phyloP scores from a whole-genome alignment of 2,888 invertebrate genomes.

The Cerceris ruficornis region DNA sequence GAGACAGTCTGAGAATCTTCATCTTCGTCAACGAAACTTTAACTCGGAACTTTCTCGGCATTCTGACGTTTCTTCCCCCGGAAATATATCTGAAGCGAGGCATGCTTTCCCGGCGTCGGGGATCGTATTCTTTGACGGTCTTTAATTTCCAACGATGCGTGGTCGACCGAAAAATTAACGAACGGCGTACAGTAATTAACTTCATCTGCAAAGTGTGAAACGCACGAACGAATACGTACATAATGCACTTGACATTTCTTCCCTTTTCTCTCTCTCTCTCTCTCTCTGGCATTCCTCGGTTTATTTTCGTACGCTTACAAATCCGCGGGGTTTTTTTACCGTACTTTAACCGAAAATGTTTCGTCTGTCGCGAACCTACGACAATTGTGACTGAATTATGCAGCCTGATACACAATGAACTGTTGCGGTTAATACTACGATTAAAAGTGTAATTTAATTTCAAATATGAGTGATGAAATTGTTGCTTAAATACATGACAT shows the following conservation, averaged over 20 bases:
- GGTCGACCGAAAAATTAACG: slow-evolving; percentile 43
- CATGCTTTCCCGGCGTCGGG: slow-evolving; percentile 7
- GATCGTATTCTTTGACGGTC: slow-evolving; percentile 40
- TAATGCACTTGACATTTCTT: background rate
- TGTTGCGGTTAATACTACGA: too few relatives aligned
- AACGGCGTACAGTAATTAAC: slow-evolving; percentile 37
- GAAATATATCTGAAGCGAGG: slow-evolving; percentile 42
- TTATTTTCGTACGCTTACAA: too few relatives aligned
- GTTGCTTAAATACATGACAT: too few relatives aligned
- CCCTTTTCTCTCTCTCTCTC: too few relatives aligned
- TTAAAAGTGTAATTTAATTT: too few relatives aligned
- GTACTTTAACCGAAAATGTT: too few relatives aligned
- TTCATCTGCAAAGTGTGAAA: slow-evolving; percentile 16
- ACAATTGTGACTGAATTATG: too few relatives aligned
- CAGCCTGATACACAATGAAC: too few relatives aligned
- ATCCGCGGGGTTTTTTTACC: too few relatives aligned
- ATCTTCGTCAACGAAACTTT: slow-evolving; percentile 45
- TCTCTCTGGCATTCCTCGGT: too few relatives aligned
- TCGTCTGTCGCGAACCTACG: too few relatives aligned
- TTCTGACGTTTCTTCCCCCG: slow-evolving; percentile 21
- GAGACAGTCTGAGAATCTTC: slow-evolving; percentile 51
- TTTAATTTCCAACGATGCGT: slow-evolving; percentile 46
- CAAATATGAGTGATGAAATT: too few relatives aligned
- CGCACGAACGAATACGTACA: slow-evolving; percentile 8
- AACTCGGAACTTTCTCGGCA: slow-evolving; percentile 26